Evolutionary conservation across 2,113 vertebrate genomes (phyloP), one percentile per base, ranked within the genome.

Genomic region (Urocynchramus pylzowi): DNA sequence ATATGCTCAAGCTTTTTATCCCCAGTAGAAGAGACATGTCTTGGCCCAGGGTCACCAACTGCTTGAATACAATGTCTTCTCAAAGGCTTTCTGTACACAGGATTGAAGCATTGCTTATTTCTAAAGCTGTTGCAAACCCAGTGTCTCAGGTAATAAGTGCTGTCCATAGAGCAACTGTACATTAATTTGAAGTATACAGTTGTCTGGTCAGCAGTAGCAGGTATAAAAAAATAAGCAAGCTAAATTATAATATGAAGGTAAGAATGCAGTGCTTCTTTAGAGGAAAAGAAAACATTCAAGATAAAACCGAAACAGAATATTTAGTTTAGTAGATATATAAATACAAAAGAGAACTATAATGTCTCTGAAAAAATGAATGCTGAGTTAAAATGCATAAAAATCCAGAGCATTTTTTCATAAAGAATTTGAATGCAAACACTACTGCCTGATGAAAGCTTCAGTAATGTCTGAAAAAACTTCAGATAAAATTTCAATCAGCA

Each of bases 401-500:
- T 67, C 18, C 42, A 81, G 16, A 83, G 3, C 18, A 65, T 37
- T 90, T 90, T 61, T 42, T 77, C 37, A 65, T 41, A 61, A 92
- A 85, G 41, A 83, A 59, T 85, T 77, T 65, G 30, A 86, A 88
- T 92, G 86, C 54, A 65, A 86, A 77, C 31, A 49, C 45, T 73
- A 31, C 69, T 69, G 69, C 14, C 45, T 61, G 33, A 80, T 88
- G 65, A 91, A 57, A 75, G 61, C 53, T 82, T 91, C 79, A 83
- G 67, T 50, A 85, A 44, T 50, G 15, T 19, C 26, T 88, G 59
- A 92, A 86, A 79, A 31, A 90, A 33, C 20, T 86, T 86, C 71
- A 86, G 63, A 93, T 86, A 76, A 79, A 88, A 90, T 88, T 88
- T 92, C 63, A 88, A 28, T 90, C 83, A 77, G 18, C 33, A 82